Percentiles rank a stretch among this genome's conserved stretches.
These are phyloP conservation scores for Megathymus violae DNA, from an alignment of 1,140 invertebrate species.

Conservation along the genomic window DNA sequence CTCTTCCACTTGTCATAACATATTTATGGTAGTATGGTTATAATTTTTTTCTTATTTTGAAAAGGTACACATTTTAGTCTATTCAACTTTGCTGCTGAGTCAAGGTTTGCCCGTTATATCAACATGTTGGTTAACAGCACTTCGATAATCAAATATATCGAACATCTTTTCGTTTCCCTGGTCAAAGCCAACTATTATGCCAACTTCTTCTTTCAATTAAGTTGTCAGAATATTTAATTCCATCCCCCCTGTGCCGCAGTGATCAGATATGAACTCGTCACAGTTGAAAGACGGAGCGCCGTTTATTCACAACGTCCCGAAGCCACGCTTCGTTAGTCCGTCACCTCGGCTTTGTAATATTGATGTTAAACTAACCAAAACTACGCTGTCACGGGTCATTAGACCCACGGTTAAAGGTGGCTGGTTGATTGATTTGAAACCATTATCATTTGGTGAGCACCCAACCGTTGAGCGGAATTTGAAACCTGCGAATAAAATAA, in stretches of 20 bases:
- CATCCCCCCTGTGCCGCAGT: neutral
- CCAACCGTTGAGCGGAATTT: constrained; percentile 37
- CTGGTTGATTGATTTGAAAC: constrained; percentile 60
- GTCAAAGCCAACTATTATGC: too few relatives aligned
- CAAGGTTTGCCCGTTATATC: too few relatives aligned
- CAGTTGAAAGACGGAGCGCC: constrained; percentile 10
- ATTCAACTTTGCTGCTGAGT: too few relatives aligned
- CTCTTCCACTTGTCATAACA: too few relatives aligned
- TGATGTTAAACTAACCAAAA: constrained; percentile 61
- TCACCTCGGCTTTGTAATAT: constrained; percentile 50
- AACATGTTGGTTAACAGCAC: too few relatives aligned
- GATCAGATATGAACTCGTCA: constrained; percentile 28
- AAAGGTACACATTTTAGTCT: too few relatives aligned
- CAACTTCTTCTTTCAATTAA: too few relatives aligned
- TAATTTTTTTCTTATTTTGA: too few relatives aligned
- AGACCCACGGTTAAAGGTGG: constrained; percentile 52
- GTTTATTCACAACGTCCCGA: constrained; percentile 14
- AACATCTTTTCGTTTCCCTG: too few relatives aligned
- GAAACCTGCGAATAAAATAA: constrained; percentile 25
- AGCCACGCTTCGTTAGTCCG: constrained; percentile 43
- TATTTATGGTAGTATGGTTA: too few relatives aligned
- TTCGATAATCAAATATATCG: too few relatives aligned
- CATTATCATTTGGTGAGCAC: constrained; percentile 53
- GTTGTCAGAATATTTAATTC: neutral
- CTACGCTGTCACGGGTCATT: constrained; percentile 57